Conservation (phyloP, 2,113 vertebrate species). For the Scalopus aquaticus region DNA sequence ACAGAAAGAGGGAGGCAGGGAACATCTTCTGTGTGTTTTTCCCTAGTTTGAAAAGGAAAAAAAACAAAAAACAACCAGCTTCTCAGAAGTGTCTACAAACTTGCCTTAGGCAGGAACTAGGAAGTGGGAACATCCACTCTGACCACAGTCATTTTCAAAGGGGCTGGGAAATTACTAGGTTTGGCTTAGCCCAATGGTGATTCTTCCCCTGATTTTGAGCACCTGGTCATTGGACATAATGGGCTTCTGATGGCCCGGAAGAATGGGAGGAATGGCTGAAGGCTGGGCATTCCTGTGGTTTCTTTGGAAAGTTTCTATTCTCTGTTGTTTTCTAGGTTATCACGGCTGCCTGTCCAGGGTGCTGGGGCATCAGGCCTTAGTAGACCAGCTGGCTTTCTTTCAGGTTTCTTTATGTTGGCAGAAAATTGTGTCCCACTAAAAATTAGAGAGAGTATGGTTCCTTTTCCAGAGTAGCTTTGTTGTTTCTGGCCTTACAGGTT, state of each 20-base stretch:
- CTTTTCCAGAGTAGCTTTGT: not conserved
- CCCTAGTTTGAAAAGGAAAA: not conserved
- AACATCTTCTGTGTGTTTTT: not conserved
- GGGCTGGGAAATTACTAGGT: not conserved
- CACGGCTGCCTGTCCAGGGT: not conserved
- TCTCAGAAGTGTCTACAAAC: not conserved
- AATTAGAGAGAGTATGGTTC: not conserved
- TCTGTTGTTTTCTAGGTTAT: not conserved
- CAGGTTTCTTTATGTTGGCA: not conserved
- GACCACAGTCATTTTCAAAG: not conserved
- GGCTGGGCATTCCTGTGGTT: too few species aligned
- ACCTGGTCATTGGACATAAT: not conserved
- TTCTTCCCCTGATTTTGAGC: not conserved
- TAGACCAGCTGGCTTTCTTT: not conserved
- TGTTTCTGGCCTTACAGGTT: not conserved
- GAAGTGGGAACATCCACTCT: not conserved
- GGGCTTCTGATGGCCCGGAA: not conserved
- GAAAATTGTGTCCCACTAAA: not conserved
- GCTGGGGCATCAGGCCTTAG: not conserved
- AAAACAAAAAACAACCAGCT: not conserved
- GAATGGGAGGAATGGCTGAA: not conserved
- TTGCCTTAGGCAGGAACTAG: not conserved
- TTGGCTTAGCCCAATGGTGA: not conserved
- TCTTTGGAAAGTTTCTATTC: too few species aligned
- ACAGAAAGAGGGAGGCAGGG: not conserved